Evolutionary conservation across 1,140 invertebrate genomes (phyloP).

Genomic region (Diabrotica undecimpunctata): DNA sequence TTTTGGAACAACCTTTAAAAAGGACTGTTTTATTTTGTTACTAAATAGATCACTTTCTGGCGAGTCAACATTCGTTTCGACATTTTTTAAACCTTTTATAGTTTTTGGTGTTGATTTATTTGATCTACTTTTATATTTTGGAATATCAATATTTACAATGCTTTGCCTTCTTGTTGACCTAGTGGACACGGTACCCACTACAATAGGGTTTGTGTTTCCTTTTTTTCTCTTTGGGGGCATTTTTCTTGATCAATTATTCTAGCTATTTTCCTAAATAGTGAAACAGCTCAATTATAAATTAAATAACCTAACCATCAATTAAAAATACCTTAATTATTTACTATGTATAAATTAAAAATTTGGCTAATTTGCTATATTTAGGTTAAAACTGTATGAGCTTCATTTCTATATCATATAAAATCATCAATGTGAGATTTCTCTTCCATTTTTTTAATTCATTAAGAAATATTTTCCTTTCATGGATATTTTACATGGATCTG

Average conservation of each 20-base stretch:
- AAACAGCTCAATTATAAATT: too few relatives aligned
- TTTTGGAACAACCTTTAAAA: neutral
- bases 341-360: too few relatives aligned
- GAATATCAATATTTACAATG: conserved; percentile 31
- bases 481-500: too few relatives aligned
- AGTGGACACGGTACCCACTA: conserved; percentile 34
- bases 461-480: too few relatives aligned
- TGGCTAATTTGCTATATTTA: too few relatives aligned
- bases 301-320: too few relatives aligned
- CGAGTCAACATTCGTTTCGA: neutral
- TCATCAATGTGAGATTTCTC: too few relatives aligned
- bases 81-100: neutral
- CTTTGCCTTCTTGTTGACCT: conserved; percentile 31
- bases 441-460: too few relatives aligned
- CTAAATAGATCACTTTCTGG: neutral
- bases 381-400: too few relatives aligned
- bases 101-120: conserved; percentile 12
- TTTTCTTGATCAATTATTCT: conserved; percentile 5
- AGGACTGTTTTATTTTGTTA: conserved; percentile 10
- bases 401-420: too few relatives aligned
- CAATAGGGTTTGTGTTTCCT: conserved; percentile 14
- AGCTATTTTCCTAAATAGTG: neutral
- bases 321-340: too few relatives aligned
- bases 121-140: conserved; percentile 22
- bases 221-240: conserved; percentile 33